These are phyloP conservation scores for Hydrotaea cyrtoneurina DNA, from an alignment of 2,888 invertebrate genomes.

Conservation along the genomic window DNA sequence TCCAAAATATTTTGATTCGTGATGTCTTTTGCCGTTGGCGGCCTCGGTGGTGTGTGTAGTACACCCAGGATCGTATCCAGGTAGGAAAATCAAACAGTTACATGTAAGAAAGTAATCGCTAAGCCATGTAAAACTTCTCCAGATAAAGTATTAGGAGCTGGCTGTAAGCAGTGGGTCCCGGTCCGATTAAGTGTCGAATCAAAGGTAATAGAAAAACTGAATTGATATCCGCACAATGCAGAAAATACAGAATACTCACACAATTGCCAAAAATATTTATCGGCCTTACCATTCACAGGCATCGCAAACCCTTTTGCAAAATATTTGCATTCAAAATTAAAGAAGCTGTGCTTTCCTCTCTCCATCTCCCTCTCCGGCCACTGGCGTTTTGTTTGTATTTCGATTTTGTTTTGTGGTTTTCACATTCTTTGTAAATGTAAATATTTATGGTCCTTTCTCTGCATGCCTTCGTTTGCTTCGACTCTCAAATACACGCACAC, in stretches of 20 bases:
- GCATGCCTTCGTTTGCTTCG: background rate
- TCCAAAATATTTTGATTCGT: no score
- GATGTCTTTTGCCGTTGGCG: no score
- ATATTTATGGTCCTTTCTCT: conserved; percentile 4
- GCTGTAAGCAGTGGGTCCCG: no score
- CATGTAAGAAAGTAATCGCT: no score
- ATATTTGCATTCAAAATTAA: conserved; percentile 28
- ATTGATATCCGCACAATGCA: background rate
- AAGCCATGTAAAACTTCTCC: no score
- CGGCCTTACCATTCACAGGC: background rate
- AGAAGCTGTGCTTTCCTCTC: background rate
- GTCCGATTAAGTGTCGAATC: background rate
- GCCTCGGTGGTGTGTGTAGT: no score
- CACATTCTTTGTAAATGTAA: conserved; percentile 26
- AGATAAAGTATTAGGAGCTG: no score
- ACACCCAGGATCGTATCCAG: no score
- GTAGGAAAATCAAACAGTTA: no score
- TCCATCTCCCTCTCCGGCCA: no score
- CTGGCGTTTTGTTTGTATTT: conserved; percentile 20
- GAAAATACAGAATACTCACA: background rate
- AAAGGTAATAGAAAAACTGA: background rate
- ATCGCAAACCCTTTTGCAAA: background rate
- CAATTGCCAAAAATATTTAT: background rate
- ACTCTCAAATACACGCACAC: background rate
- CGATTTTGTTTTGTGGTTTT: conserved; percentile 24